Evolutionary conservation across 2,797 vertebrate species (phyloP).

Genomic region (Pangasius sanitwongsei): DNA sequence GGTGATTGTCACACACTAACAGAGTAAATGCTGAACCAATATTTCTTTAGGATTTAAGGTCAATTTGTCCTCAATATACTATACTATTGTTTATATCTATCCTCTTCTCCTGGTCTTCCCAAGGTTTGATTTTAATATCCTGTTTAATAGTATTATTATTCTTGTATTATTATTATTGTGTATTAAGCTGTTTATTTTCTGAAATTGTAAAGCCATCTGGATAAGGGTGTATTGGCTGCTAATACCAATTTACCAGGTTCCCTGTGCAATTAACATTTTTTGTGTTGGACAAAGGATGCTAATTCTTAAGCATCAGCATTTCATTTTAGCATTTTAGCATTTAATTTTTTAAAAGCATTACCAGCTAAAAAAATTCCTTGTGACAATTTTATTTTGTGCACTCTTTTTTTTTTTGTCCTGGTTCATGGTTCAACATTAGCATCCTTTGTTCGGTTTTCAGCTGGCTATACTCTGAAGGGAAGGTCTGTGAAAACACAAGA

Average conservation of each 20-base stretch:
- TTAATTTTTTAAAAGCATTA: no score
- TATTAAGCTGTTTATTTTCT: not conserved
- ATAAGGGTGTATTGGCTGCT: not conserved
- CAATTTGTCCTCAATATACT: not conserved
- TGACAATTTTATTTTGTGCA: slow-evolving; percentile 55
- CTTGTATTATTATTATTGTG: not conserved
- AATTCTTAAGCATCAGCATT: no score
- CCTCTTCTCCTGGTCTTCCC: not conserved
- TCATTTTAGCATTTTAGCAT: no score
- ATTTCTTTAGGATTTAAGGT: not conserved
- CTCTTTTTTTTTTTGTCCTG: slow-evolving; percentile 34
- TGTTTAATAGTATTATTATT: not conserved
- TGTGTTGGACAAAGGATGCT: slow-evolving; percentile 60
- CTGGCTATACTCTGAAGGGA: slow-evolving; percentile 20
- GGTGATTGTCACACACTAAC: not conserved
- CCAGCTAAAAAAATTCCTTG: slow-evolving; percentile 34
- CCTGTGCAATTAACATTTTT: slow-evolving; percentile 31
- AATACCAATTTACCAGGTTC: no score
- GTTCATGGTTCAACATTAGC: slow-evolving; percentile 17
- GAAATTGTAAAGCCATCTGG: not conserved
- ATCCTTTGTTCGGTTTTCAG: slow-evolving; percentile 24
- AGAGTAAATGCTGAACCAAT: not conserved
- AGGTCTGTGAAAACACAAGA: slow-evolving; percentile 33
- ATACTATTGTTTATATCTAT: not conserved
- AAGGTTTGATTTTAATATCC: not conserved